A percentile compares a stretch with the other conserved stretches of the same genome.
phyloP scores from a whole-genome alignment of 2,797 vertebrate species.

The Acrossocheilus wenchowensis region DNA sequence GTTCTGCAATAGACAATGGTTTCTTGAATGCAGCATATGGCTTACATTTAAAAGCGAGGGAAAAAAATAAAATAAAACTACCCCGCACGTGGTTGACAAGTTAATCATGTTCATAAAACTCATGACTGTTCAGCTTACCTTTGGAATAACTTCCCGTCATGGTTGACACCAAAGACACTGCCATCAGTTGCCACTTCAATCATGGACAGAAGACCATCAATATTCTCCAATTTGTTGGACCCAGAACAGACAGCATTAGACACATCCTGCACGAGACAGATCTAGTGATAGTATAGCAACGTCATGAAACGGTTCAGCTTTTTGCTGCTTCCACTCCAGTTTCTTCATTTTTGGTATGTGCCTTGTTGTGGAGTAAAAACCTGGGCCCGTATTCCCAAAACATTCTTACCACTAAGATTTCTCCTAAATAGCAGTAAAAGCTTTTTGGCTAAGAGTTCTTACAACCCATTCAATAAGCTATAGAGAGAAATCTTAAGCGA shows the following conservation, averaged over 20 bases:
- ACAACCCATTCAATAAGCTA: no score
- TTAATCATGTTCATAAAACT: background rate
- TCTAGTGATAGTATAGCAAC: background rate
- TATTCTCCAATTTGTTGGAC: background rate
- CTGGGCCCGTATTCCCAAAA: no score
- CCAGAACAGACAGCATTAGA: background rate
- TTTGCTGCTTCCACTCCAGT: background rate
- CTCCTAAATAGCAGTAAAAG: no score
- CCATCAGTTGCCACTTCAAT: constrained; percentile 51
- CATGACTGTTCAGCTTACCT: background rate
- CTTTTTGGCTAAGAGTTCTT: no score
- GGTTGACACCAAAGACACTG: constrained; percentile 40
- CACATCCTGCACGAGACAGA: constrained; percentile 7
- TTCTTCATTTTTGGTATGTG: background rate
- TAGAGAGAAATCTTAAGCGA: no score
- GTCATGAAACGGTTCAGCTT: background rate
- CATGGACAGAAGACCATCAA: background rate
- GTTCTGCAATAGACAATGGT: background rate
- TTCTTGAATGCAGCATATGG: background rate
- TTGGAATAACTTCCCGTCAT: background rate
- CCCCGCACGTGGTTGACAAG: background rate
- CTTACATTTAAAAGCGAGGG: no score
- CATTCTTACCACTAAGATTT: no score
- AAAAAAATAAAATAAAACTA: no score
- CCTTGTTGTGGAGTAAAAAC: no score